phyloP scores from a whole-genome alignment of 1,140 invertebrate species.

The Tetragonula clypearis region DNA sequence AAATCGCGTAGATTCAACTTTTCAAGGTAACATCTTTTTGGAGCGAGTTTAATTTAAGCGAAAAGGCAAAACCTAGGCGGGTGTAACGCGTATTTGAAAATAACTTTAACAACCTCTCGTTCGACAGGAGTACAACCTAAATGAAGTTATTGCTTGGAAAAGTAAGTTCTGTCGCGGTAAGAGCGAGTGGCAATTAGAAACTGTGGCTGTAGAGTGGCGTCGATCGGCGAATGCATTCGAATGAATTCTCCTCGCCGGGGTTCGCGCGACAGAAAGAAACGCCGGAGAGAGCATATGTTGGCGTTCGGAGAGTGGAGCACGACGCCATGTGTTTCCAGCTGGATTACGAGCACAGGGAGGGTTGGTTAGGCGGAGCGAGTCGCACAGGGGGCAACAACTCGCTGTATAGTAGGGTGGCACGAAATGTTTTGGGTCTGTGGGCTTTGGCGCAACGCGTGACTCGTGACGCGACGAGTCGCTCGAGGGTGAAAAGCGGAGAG shows the following conservation, averaged over 20 bases:
- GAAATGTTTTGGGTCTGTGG: constrained; percentile 62
- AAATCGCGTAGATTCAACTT: too few relatives aligned
- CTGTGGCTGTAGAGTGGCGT: background rate
- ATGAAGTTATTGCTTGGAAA: background rate
- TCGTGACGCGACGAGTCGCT: constrained; percentile 28
- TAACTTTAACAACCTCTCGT: too few relatives aligned
- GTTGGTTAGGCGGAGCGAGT: constrained; percentile 37
- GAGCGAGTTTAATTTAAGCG: too few relatives aligned
- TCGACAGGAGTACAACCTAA: background rate
- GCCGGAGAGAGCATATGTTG: constrained; percentile 72
- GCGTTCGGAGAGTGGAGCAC: constrained; percentile 53
- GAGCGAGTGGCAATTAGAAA: constrained; percentile 21
- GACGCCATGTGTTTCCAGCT: constrained; percentile 80
- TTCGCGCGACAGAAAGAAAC: constrained; percentile 37
- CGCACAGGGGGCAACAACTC: constrained; percentile 13
- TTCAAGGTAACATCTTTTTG: too few relatives aligned
- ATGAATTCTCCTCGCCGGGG: constrained; percentile 54
- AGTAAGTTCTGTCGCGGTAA: background rate
- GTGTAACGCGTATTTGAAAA: too few relatives aligned
- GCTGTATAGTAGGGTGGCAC: constrained; percentile 48
- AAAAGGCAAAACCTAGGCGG: too few relatives aligned
- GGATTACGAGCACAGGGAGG: constrained; percentile 68
- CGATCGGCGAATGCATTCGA: constrained; percentile 29
- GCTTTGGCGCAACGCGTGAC: constrained; percentile 47
- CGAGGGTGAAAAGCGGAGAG: constrained; percentile 22